Conservation (phyloP, 92 coral and sea anemone species). For the Virgularia gustaviana region DNA sequence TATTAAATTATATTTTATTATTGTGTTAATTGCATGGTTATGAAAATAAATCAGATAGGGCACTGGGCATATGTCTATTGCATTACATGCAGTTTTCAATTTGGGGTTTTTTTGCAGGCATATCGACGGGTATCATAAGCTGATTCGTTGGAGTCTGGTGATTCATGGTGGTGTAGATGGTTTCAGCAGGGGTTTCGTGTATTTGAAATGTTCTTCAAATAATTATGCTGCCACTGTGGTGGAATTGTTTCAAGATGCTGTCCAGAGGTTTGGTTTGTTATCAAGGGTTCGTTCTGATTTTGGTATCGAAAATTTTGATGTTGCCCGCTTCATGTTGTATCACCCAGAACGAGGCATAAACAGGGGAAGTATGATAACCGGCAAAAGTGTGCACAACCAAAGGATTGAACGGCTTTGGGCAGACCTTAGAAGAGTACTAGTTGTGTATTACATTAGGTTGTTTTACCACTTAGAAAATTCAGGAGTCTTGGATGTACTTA, state of each 20-base stretch:
- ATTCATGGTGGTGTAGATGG: constrained; percentile 48
- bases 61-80: background rate
- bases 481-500: constrained; percentile 39
- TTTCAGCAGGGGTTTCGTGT: constrained; percentile 32
- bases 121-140: constrained; percentile 44
- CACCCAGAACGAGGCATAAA: constrained; percentile 39
- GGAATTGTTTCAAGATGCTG: constrained; percentile 6
- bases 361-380: constrained; percentile 58
- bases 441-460: constrained; percentile 22
- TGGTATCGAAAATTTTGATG: constrained; percentile 17
- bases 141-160: constrained; percentile 44
- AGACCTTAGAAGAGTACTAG: constrained; percentile 39
- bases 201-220: background rate
- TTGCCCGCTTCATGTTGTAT: constrained; percentile 10
- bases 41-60: too few relatives aligned
- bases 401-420: constrained; percentile 50
- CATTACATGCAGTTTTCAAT: background rate
- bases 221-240: background rate
- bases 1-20: too few relatives aligned
- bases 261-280: constrained; percentile 1
- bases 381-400: too few relatives aligned
- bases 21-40: too few relatives aligned
- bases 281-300: constrained; percentile 26
- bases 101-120: constrained; percentile 27
- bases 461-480: constrained; percentile 32